These are phyloP conservation scores for Drosophila carrolli DNA, from an alignment of 1,140 invertebrate species.

Conservation along the genomic window DNA sequence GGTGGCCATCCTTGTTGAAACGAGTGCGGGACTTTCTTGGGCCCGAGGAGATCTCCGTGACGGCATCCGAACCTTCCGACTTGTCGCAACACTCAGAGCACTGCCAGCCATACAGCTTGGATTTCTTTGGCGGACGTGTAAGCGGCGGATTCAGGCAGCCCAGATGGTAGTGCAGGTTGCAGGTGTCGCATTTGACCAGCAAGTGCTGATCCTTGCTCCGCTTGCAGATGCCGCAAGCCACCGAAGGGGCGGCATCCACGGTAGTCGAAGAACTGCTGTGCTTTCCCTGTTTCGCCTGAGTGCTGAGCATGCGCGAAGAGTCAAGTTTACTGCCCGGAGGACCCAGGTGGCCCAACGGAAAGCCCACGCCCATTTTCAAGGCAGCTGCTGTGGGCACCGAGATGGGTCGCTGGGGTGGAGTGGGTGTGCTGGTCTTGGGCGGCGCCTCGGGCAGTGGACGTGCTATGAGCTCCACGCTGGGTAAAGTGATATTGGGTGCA, in stretches of 20 bases:
- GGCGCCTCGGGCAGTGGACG: constrained; percentile 56
- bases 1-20: constrained; percentile 88
- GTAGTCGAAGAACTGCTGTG: constrained; percentile 21
- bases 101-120: constrained; percentile 97
- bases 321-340: constrained; percentile 86
- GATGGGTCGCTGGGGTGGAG: constrained; percentile 85
- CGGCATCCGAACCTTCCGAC: constrained; percentile 90
- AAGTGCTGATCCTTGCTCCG: constrained; percentile 93
- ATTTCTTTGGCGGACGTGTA: constrained; percentile 96
- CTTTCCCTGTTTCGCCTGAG: constrained; percentile 62
- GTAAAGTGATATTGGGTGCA: constrained; percentile 86
- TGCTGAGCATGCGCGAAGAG: constrained; percentile 86
- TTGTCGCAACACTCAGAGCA: constrained; percentile 96
- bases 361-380: constrained; percentile 92
- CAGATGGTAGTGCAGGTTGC: constrained; percentile 96
- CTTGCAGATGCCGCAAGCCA: constrained; percentile 91
- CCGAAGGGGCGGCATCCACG: constrained; percentile 47
- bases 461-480: constrained; percentile 85
- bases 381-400: constrained; percentile 91
- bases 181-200: constrained; percentile 97
- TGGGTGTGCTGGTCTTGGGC: constrained; percentile 67
- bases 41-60: constrained; percentile 90
- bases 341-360: constrained; percentile 88
- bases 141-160: constrained; percentile 96
- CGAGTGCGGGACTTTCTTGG: constrained; percentile 90